Base-by-base conservation (phyloP, 2,888 invertebrate species). In the Sarcophaga subvicina region DNA sequence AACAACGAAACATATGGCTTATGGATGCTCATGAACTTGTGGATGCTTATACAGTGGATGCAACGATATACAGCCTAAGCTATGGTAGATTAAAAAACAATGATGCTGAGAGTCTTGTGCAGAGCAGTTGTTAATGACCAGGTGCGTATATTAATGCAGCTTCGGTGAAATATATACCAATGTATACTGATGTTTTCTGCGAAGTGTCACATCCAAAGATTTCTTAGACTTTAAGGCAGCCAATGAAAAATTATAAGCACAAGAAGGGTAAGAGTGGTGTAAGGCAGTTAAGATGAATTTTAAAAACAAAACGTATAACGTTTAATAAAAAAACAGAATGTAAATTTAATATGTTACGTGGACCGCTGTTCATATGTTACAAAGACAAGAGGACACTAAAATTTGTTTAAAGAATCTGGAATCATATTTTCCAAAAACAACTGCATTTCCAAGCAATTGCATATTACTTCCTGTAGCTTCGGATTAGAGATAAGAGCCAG, bases 81-180 rank as follows among this genome's bases (percentile, higher is more conserved):
- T 47, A 20, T 59, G 25, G 17, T 45, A 37, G 60, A 49, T 63
- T 27, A 54, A 27, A 54, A 54, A 70, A 3, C 45, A 12, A 54
- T 37, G 54, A 47, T 60, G 49, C 37, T 45, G 37, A 60, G 59
- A 47, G 73, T 63, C n/a, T 80, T 67, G 27, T 20, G 20, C 37
- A 70, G 10, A 0, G 8, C 8, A 37, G 17, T 54, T 59, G 59
- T 67, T 59, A 70, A 69, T 63, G 17, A 62, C 78, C 86, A 87
- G 83, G 70, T 87, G 86, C 83, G 72, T 83, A 77, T 60, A 67
- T 63, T 77, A 79, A 64, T 81, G 27, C 20, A 69, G 8, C 11
- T 60, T 64, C 59, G 25, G 5, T 77, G 4, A 62, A 70, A 70
- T 69, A 59, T 81, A 22, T 54, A 17, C 62, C 11, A 75, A n/a